phyloP scores from a whole-genome alignment of 1,140 invertebrate genomes.

The Popillia japonica region DNA sequence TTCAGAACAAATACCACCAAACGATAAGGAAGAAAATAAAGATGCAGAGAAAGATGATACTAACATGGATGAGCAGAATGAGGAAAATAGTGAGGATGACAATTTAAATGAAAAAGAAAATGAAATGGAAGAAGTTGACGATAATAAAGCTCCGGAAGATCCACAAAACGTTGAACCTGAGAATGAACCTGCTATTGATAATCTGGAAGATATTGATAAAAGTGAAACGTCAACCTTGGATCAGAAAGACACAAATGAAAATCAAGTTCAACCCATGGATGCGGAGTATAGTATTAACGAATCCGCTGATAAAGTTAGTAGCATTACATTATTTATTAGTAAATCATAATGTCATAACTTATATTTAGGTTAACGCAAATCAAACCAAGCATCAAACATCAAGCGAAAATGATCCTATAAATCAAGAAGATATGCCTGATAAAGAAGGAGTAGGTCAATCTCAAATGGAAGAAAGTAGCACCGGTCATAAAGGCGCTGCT shows the following conservation, averaged over 20 bases:
- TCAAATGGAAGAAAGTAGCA: constrained; percentile 61
- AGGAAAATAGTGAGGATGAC: constrained; percentile 54
- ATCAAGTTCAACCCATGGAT: constrained; percentile 60
- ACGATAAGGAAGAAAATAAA: constrained; percentile 60
- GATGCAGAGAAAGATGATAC: constrained; percentile 60
- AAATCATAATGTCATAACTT: background rate
- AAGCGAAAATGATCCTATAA: constrained; percentile 37
- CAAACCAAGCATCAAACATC: constrained; percentile 55
- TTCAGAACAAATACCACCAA: constrained; percentile 47
- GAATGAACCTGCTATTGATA: constrained; percentile 48
- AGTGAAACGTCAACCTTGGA: constrained; percentile 55
- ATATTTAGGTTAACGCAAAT: constrained; percentile 57
- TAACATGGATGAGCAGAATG: constrained; percentile 62
- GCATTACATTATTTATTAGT: constrained; percentile 6
- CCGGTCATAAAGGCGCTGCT: constrained; percentile 62
- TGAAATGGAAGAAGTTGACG: constrained; percentile 52
- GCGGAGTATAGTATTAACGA: constrained; percentile 60
- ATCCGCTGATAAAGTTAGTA: constrained; percentile 55
- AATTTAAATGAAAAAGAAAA: constrained; percentile 55
- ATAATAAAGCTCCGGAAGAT: constrained; percentile 49
- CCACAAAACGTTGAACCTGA: constrained; percentile 58
- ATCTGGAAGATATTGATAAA: constrained; percentile 36
- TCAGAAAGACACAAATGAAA: constrained; percentile 59
- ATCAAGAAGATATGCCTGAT: constrained; percentile 61
- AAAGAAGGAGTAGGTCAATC: constrained; percentile 64